Evolutionary conservation across 2,888 invertebrate species (phyloP).

Genomic region (Macrophya alboannulata): DNA sequence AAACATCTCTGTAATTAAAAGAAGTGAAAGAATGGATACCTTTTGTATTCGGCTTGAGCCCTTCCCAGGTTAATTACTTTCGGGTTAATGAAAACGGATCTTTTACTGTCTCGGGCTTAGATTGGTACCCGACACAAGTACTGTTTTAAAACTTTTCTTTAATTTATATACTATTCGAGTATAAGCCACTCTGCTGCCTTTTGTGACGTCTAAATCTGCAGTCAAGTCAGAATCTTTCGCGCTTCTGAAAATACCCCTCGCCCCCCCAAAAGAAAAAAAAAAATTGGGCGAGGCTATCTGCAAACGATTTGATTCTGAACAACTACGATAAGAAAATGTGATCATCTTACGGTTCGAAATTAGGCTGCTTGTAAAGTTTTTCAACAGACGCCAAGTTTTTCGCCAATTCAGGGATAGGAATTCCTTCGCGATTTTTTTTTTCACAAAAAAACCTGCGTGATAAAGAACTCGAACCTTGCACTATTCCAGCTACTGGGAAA

Average conservation of each 20-base stretch:
- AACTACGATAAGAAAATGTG: too few species aligned
- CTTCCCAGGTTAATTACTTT: constrained; percentile 30
- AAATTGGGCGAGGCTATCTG: not conserved
- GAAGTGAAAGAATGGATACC: constrained; percentile 26
- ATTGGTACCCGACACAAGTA: constrained; percentile 29
- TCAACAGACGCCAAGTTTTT: not conserved
- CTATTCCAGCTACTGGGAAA: not conserved
- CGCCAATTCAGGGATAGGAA: not conserved
- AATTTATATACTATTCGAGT: not conserved
- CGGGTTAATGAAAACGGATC: constrained; percentile 34
- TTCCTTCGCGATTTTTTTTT: not conserved
- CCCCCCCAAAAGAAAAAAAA: not conserved
- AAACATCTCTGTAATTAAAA: constrained; percentile 35
- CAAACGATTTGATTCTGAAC: not conserved
- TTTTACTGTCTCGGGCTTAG: constrained; percentile 35
- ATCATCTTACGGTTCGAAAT: too few species aligned
- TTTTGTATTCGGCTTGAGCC: constrained; percentile 32
- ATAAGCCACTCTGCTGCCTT: not conserved
- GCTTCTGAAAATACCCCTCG: not conserved
- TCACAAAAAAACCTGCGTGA: not conserved
- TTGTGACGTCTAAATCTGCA: constrained; percentile 1
- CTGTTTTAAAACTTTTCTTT: constrained; percentile 34
- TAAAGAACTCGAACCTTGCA: not conserved
- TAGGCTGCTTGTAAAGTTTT: not conserved
- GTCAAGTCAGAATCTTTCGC: not conserved